Percentiles rank a stretch among this genome's conserved stretches.
phyloP scores from a whole-genome alignment of 1,140 invertebrate genomes.

The Drosophila grimshawi region DNA sequence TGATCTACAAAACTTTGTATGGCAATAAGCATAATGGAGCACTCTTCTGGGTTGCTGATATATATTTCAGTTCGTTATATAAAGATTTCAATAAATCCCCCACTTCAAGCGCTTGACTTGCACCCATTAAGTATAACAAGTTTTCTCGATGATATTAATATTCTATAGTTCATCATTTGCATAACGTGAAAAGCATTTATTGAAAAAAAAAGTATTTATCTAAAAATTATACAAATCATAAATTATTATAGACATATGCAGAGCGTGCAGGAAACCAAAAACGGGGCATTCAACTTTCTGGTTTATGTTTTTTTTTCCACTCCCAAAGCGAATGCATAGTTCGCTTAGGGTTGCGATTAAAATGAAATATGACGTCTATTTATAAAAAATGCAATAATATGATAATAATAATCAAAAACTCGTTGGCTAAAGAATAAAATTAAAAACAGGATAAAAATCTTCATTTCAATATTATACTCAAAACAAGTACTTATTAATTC shows the following conservation, averaged over 20 bases:
- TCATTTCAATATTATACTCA: neutral
- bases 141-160: slow-evolving; percentile 6
- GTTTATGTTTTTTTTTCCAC: neutral
- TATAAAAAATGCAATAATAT: slow-evolving; percentile 10
- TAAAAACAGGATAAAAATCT: slow-evolving; percentile 2
- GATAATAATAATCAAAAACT: slow-evolving; percentile 16
- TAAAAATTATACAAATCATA: neutral
- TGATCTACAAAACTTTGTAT: no score
- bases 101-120: neutral
- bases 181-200: slow-evolving; percentile 17
- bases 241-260: slow-evolving; percentile 1
- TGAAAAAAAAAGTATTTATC: neutral
- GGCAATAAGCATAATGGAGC: no score
- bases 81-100: neutral
- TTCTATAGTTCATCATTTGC: slow-evolving; percentile 21
- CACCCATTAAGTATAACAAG: slow-evolving; percentile 26
- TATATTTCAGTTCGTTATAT: no score
- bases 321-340: slow-evolving; percentile 3
- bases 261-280: slow-evolving; percentile 25
- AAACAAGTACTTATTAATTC: slow-evolving; percentile 15
- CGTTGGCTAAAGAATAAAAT: slow-evolving; percentile 3
- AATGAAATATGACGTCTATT: slow-evolving; percentile 19
- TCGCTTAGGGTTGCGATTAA: neutral
- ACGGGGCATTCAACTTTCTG: neutral
- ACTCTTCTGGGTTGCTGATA: no score